phyloP scores from a whole-genome alignment of 2,888 invertebrate species.

The Pristionchus exspectatus region DNA sequence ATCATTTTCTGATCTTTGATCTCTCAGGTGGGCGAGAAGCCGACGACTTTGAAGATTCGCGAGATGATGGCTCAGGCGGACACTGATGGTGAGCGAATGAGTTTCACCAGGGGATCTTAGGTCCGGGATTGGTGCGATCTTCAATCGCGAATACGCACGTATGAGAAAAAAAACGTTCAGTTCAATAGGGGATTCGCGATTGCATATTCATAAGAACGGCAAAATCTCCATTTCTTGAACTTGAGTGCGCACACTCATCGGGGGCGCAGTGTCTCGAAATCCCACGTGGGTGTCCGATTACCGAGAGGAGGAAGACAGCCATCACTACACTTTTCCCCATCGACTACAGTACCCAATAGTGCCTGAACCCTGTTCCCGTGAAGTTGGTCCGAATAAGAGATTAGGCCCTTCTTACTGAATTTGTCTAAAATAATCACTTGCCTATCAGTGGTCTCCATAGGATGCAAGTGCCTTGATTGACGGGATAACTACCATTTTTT shows the following conservation, averaged over 20 bases:
- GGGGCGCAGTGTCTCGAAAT: background rate
- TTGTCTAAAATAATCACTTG: no score
- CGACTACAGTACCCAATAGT: background rate
- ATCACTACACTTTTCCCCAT: background rate
- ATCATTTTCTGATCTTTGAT: background rate
- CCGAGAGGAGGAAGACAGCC: background rate
- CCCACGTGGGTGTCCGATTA: conserved; percentile 20
- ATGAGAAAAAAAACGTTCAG: no score
- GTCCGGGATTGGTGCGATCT: background rate
- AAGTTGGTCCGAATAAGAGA: no score
- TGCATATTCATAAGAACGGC: background rate
- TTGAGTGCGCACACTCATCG: background rate
- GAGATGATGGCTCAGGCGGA: conserved; percentile 69
- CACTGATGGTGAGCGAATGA: conserved; percentile 63
- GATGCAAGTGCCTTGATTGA: no score
- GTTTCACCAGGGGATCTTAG: background rate
- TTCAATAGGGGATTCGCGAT: no score
- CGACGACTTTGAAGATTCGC: conserved; percentile 65
- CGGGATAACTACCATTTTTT: no score
- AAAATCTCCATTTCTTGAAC: background rate
- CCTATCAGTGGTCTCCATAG: no score
- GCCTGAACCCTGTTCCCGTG: background rate
- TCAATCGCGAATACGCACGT: no score
- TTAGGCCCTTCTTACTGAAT: no score
- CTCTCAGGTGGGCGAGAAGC: conserved; percentile 67